Evolutionary conservation across 2,113 vertebrate species (phyloP), one percentile per base, ranked within the genome.

Genomic region (Dicentrarchus labrax): DNA sequence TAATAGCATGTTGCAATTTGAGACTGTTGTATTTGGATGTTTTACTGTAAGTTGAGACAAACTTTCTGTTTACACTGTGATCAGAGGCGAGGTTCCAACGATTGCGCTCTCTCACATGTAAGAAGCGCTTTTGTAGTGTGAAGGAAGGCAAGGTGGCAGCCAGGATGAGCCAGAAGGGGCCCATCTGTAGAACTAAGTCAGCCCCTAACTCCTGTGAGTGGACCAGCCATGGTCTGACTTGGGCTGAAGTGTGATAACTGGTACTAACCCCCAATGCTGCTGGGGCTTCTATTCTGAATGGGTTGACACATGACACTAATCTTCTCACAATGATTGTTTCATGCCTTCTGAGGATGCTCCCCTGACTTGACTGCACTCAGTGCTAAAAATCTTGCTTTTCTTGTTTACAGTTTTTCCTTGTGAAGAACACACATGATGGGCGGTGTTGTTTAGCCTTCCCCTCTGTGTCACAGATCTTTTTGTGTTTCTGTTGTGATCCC

Each of bases 151-250:
- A 36, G 12, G 1, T 22, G 6, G 71, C 57, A 16, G 39, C 76
- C 76, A 62, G 47, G 80, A 70, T 38, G 84, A 61, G 17, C 47
- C 73, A 41, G 77, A 89, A 59, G 77, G 5, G 22, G 74, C 59
- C 2, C 72, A 4, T 94, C 75, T 53, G 17, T 87, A 91, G 90
- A 90, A 82, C 78, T 71, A 51, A 48, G n/a, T 94, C 90, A 67
- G 83, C 65, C 71, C 88, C 76, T 57, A 15, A 43, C 79, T 74
- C n/a, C 86, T 61, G 94, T 95, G 93, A 95, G 93, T 95, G 94
- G 89, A 80, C 86, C 84, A 69, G 73, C 48, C 43, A 8, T 50
- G 87, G 83, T 86, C 87, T 89, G 77, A 65, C 71, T 66, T 88
- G 78, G 78, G 79, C 73, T 89, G 87, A 76, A 74, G 83, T 89